Percentiles rank a stretch among this genome's conserved stretches.
These are phyloP conservation scores for Papilio demoleus DNA, from an alignment of 2,888 invertebrate species.

Conservation along the genomic window DNA sequence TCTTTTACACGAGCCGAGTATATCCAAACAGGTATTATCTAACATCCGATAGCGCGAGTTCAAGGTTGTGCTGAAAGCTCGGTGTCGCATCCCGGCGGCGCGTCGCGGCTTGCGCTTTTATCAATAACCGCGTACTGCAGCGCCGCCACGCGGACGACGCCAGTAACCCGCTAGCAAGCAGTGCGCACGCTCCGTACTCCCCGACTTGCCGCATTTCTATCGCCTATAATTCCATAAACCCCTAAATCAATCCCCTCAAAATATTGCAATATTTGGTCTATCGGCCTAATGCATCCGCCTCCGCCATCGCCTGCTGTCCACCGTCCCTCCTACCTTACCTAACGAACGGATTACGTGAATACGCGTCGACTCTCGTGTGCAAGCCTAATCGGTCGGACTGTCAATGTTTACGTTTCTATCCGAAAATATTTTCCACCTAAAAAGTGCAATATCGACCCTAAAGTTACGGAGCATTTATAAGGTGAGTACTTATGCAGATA, in stretches of 20 bases:
- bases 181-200: slow-evolving; percentile 77
- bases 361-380: slow-evolving; percentile 52
- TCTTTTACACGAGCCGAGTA: slow-evolving; percentile 38
- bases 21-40: slow-evolving; percentile 67
- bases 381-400: slow-evolving; percentile 50
- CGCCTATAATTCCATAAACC: slow-evolving; percentile 55
- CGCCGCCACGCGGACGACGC: slow-evolving; percentile 70
- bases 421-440: slow-evolving; percentile 54
- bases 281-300: slow-evolving; percentile 42
- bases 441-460: slow-evolving; percentile 54
- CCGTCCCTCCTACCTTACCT: slow-evolving; percentile 53
- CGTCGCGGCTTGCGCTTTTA: slow-evolving; percentile 75
- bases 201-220: slow-evolving; percentile 70
- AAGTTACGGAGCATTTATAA: slow-evolving; percentile 56
- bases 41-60: slow-evolving; percentile 74
- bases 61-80: slow-evolving; percentile 74
- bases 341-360: slow-evolving; percentile 62
- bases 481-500: slow-evolving; percentile 61
- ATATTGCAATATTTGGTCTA: slow-evolving; percentile 48
- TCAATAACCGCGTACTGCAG: slow-evolving; percentile 68
- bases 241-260: slow-evolving; percentile 68
- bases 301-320: slow-evolving; percentile 48
- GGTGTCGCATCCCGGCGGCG: slow-evolving; percentile 52
- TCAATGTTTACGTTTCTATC: slow-evolving; percentile 63
- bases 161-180: slow-evolving; percentile 67